phyloP scores from a whole-genome alignment of 2,113 vertebrate genomes.

The Accipiter cooperii region DNA sequence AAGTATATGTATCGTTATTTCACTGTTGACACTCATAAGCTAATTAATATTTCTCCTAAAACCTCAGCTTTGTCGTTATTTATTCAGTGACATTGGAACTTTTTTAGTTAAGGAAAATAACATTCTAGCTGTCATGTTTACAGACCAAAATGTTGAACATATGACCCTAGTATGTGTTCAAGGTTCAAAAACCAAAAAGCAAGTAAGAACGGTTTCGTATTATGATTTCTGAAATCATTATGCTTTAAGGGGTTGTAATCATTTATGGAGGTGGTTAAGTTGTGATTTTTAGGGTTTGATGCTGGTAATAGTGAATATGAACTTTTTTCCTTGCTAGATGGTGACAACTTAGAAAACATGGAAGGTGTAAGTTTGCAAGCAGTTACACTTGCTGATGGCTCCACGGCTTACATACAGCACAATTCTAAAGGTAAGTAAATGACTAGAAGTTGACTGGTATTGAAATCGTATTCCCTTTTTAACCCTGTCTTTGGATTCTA shows the following conservation, averaged over 20 bases:
- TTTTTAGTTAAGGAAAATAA: not conserved
- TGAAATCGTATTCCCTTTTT: not conserved
- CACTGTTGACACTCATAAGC: not conserved
- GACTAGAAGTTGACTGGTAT: not conserved
- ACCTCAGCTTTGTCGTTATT: not conserved
- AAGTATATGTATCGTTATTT: not conserved
- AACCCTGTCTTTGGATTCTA: not conserved
- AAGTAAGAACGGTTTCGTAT: not conserved
- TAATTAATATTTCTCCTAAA: not conserved
- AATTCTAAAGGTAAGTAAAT: conserved; percentile 84
- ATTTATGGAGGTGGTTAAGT: not conserved
- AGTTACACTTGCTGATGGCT: conserved; percentile 93
- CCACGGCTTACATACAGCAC: conserved; percentile 96
- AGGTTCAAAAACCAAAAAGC: not conserved
- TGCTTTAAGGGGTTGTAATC: not conserved
- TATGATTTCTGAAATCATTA: not conserved
- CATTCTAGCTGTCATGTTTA: not conserved
- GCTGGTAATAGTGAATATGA: not conserved
- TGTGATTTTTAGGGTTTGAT: not conserved
- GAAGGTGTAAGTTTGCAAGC: conserved; percentile 97
- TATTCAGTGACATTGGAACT: not conserved
- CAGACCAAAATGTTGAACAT: not conserved
- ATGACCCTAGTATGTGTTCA: not conserved
- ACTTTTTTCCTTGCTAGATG: conserved; percentile 74
- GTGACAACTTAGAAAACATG: conserved; percentile 91